Evolutionary conservation across 1,140 invertebrate species (phyloP).

Genomic region (Drosophila bocqueti): DNA sequence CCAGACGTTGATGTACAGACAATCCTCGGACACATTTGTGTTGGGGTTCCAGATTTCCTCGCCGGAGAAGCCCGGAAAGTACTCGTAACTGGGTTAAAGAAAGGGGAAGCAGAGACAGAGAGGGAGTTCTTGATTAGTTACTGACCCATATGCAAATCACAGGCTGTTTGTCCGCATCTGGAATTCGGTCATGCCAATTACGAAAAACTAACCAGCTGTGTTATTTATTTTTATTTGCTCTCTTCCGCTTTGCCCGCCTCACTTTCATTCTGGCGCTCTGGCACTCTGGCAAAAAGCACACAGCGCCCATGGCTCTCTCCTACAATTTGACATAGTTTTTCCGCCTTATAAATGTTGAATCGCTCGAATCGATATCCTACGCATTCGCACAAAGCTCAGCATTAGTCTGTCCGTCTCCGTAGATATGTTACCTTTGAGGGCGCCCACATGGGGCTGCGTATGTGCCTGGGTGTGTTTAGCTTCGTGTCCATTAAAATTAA

Average conservation of each 20-base stretch:
- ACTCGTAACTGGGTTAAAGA: slow-evolving; percentile 88
- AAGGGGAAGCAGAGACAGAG: neutral
- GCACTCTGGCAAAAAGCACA: slow-evolving; percentile 37
- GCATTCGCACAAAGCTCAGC: slow-evolving; percentile 53
- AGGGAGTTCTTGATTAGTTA: slow-evolving; percentile 22
- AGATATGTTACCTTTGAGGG: slow-evolving; percentile 26
- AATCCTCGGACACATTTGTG: slow-evolving; percentile 96
- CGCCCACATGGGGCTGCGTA: slow-evolving; percentile 15
- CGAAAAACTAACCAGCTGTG: slow-evolving; percentile 71
- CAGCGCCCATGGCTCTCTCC: neutral
- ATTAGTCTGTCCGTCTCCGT: slow-evolving; percentile 37
- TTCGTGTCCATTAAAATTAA: slow-evolving; percentile 83
- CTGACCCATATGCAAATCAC: slow-evolving; percentile 61
- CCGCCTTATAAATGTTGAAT: slow-evolving; percentile 79
- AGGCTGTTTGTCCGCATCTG: slow-evolving; percentile 25
- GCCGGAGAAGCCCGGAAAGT: slow-evolving; percentile 95
- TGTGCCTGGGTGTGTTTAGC: slow-evolving; percentile 70
- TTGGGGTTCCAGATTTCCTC: slow-evolving; percentile 98
- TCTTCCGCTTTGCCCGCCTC: slow-evolving; percentile 58
- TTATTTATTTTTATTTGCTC: slow-evolving; percentile 81
- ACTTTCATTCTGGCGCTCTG: no score
- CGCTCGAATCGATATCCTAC: slow-evolving; percentile 69
- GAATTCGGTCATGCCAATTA: slow-evolving; percentile 73
- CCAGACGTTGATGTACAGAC: slow-evolving; percentile 97
- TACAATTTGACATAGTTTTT: slow-evolving; percentile 66